These are phyloP conservation scores for Telenomus remus DNA, from an alignment of 1,140 invertebrate genomes.

Conservation along the genomic window DNA sequence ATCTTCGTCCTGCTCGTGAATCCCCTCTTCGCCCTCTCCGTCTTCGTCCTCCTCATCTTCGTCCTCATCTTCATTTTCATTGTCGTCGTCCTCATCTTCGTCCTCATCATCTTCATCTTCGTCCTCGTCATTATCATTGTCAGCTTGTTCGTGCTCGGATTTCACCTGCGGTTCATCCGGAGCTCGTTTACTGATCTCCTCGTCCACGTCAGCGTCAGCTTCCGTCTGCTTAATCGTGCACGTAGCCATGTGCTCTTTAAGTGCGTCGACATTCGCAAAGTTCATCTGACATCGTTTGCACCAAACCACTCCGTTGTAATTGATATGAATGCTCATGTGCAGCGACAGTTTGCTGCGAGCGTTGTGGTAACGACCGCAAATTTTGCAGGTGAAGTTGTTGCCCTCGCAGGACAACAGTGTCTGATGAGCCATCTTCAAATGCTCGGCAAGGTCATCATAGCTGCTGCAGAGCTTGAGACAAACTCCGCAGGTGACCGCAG, in stretches of 20 bases:
- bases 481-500: conserved; percentile 79
- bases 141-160: conserved; percentile 1
- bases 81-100: conserved; percentile 3
- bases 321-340: conserved; percentile 79
- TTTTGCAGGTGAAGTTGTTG: conserved; percentile 79
- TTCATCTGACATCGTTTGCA: conserved; percentile 67
- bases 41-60: conserved; percentile 32
- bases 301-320: conserved; percentile 69
- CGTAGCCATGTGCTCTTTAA: conserved; percentile 63
- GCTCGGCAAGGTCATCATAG: conserved; percentile 76
- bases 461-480: conserved; percentile 77
- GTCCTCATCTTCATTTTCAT: conserved; percentile 53
- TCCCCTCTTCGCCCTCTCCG: conserved; percentile 51
- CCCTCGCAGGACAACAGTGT: conserved; percentile 75
- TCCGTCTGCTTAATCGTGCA: conserved; percentile 60
- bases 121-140: conserved; percentile 51
- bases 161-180: conserved; percentile 47
- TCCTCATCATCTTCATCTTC: conserved; percentile 23
- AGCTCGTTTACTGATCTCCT: conserved; percentile 60
- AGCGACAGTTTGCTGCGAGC: conserved; percentile 77
- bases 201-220: conserved; percentile 42
- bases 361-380: conserved; percentile 79
- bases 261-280: conserved; percentile 66
- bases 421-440: conserved; percentile 76
- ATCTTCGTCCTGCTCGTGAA: conserved; percentile 33